phyloP scores from a whole-genome alignment of 2,797 vertebrate species.

The Rhinogobio ventralis region DNA sequence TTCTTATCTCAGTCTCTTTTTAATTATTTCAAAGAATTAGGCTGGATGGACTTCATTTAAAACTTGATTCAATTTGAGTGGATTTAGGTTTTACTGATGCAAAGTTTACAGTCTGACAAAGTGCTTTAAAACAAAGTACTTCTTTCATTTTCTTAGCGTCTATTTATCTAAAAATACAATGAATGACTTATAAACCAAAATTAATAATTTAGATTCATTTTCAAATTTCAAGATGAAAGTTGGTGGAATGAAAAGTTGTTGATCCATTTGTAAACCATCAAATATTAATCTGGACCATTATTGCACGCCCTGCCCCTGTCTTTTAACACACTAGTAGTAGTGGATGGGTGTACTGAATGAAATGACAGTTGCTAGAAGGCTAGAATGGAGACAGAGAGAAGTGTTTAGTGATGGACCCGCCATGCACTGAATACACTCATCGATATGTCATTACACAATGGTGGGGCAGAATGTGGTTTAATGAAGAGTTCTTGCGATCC shows the following conservation, averaged over 20 bases:
- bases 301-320: not conserved
- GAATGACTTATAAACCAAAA: constrained; percentile 34
- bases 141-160: not conserved
- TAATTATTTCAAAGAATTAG: constrained; percentile 59
- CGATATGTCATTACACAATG: constrained; percentile 86
- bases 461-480: constrained; percentile 82
- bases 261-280: constrained; percentile 55
- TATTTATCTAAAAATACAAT: constrained; percentile 20
- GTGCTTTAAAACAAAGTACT: constrained; percentile 1
- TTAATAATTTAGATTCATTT: constrained; percentile 54
- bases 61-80: constrained; percentile 34
- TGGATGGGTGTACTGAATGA: constrained; percentile 2
- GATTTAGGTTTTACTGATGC: constrained; percentile 27
- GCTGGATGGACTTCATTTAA: constrained; percentile 41
- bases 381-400: constrained; percentile 68
- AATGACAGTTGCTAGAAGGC: not conserved
- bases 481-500: constrained; percentile 86
- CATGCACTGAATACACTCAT: constrained; percentile 71
- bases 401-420: constrained; percentile 55
- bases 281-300: constrained; percentile 51
- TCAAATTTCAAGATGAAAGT: constrained; percentile 31
- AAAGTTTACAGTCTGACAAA: constrained; percentile 12
- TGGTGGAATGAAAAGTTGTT: constrained; percentile 43
- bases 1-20: constrained; percentile 45
- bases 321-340: not conserved